phyloP scores from a whole-genome alignment of 2,888 invertebrate species.

The Portevinia maculata region DNA sequence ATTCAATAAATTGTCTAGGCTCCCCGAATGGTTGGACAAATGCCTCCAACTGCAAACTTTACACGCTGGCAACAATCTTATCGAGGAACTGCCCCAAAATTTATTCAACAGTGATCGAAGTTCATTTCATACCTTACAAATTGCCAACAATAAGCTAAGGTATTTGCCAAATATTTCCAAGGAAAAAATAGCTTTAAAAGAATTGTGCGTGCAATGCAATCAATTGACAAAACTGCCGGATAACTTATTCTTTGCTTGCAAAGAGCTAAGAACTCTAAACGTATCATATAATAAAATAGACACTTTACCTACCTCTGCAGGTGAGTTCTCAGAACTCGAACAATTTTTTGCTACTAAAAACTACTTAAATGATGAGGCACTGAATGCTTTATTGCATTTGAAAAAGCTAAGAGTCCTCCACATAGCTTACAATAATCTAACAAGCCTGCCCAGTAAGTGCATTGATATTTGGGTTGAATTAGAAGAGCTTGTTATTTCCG shows the following conservation, averaged over 20 bases:
- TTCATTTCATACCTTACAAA: constrained; percentile 88
- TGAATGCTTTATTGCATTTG: constrained; percentile 87
- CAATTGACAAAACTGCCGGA: constrained; percentile 89
- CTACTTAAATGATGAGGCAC: constrained; percentile 87
- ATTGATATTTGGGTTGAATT: constrained; percentile 90
- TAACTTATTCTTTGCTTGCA: constrained; percentile 88
- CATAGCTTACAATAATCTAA: constrained; percentile 91
- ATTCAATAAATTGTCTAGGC: constrained; percentile 88
- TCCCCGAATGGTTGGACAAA: constrained; percentile 91
- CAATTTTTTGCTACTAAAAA: constrained; percentile 90
- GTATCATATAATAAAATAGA: constrained; percentile 90
- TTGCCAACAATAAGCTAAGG: constrained; percentile 90
- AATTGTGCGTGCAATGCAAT: constrained; percentile 90
- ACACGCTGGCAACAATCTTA: constrained; percentile 89
- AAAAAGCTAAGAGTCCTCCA: constrained; percentile 88
- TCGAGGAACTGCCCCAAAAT: constrained; percentile 88
- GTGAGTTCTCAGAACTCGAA: constrained; percentile 86
- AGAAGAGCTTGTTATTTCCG: constrained; percentile 92
- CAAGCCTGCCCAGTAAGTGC: constrained; percentile 89
- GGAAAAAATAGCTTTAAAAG: constrained; percentile 86
- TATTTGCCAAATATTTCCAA: constrained; percentile 89
- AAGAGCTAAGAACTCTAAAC: constrained; percentile 88
- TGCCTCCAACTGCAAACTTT: constrained; percentile 89
- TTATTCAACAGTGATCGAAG: constrained; percentile 89
- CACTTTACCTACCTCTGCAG: constrained; percentile 87